These are phyloP conservation scores for Chaetodon trifasciatus DNA, from an alignment of 2,797 vertebrate species.

Conservation along the genomic window DNA sequence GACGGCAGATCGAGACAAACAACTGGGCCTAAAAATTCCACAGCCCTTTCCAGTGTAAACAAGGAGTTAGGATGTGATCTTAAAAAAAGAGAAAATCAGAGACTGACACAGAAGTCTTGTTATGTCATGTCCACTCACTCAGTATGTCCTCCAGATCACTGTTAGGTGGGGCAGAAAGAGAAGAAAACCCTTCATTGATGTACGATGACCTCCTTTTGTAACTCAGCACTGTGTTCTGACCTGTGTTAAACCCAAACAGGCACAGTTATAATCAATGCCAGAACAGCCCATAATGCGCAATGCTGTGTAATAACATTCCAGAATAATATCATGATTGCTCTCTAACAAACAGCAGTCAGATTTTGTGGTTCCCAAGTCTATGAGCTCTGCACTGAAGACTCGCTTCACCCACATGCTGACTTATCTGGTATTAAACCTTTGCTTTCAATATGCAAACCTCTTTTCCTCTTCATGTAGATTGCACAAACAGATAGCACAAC, in stretches of 20 bases:
- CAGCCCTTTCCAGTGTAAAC: not conserved
- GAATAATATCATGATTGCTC: not conserved
- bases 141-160: slow-evolving; percentile 19
- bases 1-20: not conserved
- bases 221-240: not conserved
- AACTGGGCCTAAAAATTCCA: not conserved
- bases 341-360: not conserved
- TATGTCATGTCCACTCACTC: slow-evolving; percentile 53
- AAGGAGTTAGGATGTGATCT: not conserved
- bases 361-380: not conserved
- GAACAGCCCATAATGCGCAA: not conserved
- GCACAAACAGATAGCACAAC: not conserved
- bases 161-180: not conserved
- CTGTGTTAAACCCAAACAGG: slow-evolving; percentile 12
- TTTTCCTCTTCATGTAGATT: slow-evolving; percentile 36
- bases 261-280: fast-evolving
- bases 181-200: slow-evolving; percentile 11
- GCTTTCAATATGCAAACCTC: slow-evolving; percentile 40
- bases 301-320: not conserved
- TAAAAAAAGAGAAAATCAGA: not conserved
- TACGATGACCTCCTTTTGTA: not conserved
- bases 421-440: not conserved
- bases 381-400: no score
- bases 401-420: not conserved
- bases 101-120: not conserved